These are phyloP conservation scores for Ochotona curzoniae DNA, from an alignment of 2,113 vertebrate species.

Conservation along the genomic window DNA sequence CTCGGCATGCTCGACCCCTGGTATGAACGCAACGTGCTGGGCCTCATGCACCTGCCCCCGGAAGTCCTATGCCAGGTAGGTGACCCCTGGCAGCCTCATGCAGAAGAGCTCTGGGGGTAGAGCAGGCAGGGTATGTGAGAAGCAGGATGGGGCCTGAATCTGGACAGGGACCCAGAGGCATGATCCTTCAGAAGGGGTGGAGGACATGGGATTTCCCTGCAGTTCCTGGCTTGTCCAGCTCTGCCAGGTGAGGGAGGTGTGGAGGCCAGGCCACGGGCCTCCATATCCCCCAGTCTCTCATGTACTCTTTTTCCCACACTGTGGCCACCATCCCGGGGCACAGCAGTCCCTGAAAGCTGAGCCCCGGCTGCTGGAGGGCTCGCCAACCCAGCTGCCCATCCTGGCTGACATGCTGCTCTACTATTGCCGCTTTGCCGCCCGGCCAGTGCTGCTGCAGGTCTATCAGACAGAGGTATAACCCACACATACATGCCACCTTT, in stretches of 20 bases:
- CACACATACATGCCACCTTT: background rate
- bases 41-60: slow-evolving; percentile 92
- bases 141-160: background rate
- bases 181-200: background rate
- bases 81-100: background rate
- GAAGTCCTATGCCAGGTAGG: slow-evolving; percentile 94
- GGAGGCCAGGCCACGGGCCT: fast-evolving
- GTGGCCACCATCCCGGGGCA: fast-evolving
- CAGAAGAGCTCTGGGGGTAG: background rate
- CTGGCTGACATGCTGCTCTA: slow-evolving; percentile 96
- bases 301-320: background rate
- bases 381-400: slow-evolving; percentile 91
- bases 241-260: fast-evolving
- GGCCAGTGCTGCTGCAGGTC: slow-evolving; percentile 93
- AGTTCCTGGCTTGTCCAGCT: background rate
- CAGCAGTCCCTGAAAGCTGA: slow-evolving; percentile 92
- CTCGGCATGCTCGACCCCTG: slow-evolving; percentile 98
- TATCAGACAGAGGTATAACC: slow-evolving; percentile 94
- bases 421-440: slow-evolving; percentile 93
- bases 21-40: slow-evolving; percentile 96
- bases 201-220: background rate
- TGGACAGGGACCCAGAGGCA: background rate
- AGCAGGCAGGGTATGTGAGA: background rate
- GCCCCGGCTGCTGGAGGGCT: slow-evolving; percentile 81
- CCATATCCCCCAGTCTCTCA: background rate